These are phyloP conservation scores for Zelostemma sp. DNA, from an alignment of 1,140 invertebrate genomes.

Conservation along the genomic window DNA sequence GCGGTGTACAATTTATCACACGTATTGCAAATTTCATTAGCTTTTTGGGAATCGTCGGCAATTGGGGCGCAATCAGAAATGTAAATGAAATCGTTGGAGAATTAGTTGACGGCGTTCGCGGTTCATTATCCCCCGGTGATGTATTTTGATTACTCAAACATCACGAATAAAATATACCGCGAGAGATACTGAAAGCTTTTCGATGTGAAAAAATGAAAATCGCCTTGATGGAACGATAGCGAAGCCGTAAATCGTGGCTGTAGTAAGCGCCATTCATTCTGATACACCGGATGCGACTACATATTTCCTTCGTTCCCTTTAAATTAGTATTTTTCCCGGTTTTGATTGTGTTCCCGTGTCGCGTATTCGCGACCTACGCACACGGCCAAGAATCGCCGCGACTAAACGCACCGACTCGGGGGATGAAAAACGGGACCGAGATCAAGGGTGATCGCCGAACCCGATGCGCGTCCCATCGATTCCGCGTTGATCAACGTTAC, in stretches of 20 bases:
- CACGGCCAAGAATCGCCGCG: constrained; percentile 1
- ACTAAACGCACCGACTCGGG: constrained; percentile 12
- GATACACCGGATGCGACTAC: constrained; percentile 62
- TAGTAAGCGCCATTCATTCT: constrained; percentile 55
- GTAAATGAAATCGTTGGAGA: too few species aligned
- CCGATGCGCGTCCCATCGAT: constrained; percentile 35
- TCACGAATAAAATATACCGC: constrained; percentile 1
- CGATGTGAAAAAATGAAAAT: constrained; percentile 44
- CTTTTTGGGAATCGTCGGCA: too few species aligned
- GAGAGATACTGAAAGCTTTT: constrained; percentile 42
- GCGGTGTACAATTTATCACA: too few species aligned
- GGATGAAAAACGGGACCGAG: constrained; percentile 45
- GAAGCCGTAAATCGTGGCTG: constrained; percentile 60
- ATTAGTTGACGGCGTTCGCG: too few species aligned
- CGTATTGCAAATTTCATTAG: too few species aligned
- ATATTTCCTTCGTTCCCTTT: constrained; percentile 66
- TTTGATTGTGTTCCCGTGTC: constrained; percentile 51
- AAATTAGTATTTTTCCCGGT: constrained; percentile 62
- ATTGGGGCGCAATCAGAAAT: too few species aligned
- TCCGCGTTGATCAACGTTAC: constrained; percentile 43
- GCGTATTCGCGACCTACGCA: constrained; percentile 34
- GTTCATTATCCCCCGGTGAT: neutral
- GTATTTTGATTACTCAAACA: neutral
- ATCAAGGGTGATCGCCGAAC: constrained; percentile 39
- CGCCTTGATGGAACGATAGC: constrained; percentile 37